phyloP scores from a whole-genome alignment of 2,113 vertebrate species.

The Nymphicus hollandicus region DNA sequence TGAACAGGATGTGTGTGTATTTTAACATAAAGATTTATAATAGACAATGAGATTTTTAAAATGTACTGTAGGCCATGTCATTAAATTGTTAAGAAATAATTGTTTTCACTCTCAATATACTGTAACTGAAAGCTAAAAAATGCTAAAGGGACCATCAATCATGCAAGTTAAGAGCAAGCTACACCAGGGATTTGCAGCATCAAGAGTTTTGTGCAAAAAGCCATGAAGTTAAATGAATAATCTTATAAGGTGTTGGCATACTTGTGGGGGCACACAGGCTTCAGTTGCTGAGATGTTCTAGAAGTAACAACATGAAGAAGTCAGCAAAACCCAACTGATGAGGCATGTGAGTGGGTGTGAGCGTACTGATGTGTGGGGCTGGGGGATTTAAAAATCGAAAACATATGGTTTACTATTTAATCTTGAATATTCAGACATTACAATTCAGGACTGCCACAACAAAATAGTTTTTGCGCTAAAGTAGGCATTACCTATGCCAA shows the following conservation, averaged over 20 bases:
- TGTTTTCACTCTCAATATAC: not conserved
- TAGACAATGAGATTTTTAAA: not conserved
- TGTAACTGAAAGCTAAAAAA: not conserved
- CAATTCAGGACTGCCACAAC: not conserved
- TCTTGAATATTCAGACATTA: not conserved
- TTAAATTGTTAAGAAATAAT: not conserved
- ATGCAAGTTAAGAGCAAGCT: not conserved
- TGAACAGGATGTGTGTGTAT: not conserved
- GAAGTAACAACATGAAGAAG: not conserved
- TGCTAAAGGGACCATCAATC: not conserved
- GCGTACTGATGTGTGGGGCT: not conserved
- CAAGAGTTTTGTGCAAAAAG: not conserved
- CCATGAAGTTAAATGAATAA: not conserved
- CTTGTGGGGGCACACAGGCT: not conserved
- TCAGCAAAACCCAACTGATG: not conserved
- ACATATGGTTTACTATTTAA: not conserved
- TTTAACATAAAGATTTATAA: not conserved
- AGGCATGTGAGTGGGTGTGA: not conserved
- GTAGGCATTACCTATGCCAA: not conserved
- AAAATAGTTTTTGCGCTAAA: not conserved
- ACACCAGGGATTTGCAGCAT: not conserved
- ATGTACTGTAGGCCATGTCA: not conserved
- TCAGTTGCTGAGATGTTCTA: not conserved
- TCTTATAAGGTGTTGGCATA: not conserved
- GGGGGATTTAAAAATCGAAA: not conserved